Evolutionary conservation across 2,797 vertebrate genomes (phyloP).

Genomic region (Diglossa cyanea): DNA sequence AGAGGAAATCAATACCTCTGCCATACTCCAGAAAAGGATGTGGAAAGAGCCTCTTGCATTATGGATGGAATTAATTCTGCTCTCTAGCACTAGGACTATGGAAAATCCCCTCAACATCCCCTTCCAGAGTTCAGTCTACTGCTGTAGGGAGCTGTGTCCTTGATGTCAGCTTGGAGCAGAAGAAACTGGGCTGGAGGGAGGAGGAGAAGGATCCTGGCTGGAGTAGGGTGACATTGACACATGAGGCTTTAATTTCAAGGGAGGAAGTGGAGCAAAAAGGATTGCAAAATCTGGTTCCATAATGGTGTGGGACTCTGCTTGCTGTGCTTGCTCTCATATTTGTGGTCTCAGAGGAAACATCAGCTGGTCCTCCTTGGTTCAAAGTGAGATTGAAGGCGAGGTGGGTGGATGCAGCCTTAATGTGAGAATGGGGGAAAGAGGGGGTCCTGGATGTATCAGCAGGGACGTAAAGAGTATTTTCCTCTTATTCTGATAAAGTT

Average conservation of each 20-base stretch:
- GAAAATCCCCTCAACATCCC: not conserved
- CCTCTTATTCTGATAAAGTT: not conserved
- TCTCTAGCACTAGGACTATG: not conserved
- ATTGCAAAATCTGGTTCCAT: slow-evolving; percentile 15
- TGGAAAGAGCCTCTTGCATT: not conserved
- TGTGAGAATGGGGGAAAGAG: not conserved
- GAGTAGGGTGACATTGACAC: not conserved
- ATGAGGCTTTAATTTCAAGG: slow-evolving; percentile 42
- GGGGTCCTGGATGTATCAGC: not conserved
- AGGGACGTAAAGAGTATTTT: not conserved
- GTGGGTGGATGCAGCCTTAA: not conserved
- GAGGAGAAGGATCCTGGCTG: not conserved
- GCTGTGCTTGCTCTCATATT: not conserved
- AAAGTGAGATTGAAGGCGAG: not conserved
- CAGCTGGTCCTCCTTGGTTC: not conserved
- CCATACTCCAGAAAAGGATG: not conserved
- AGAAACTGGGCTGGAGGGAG: not conserved
- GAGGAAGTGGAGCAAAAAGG: slow-evolving; percentile 14
- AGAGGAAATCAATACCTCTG: not conserved
- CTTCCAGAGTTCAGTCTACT: not conserved
- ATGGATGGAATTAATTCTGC: not conserved
- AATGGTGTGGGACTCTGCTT: not conserved
- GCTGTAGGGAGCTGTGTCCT: not conserved
- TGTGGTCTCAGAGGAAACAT: not conserved
- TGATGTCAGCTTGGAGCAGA: not conserved